phyloP scores from a whole-genome alignment of 2,797 vertebrate species.

The Xenopus petersii region DNA sequence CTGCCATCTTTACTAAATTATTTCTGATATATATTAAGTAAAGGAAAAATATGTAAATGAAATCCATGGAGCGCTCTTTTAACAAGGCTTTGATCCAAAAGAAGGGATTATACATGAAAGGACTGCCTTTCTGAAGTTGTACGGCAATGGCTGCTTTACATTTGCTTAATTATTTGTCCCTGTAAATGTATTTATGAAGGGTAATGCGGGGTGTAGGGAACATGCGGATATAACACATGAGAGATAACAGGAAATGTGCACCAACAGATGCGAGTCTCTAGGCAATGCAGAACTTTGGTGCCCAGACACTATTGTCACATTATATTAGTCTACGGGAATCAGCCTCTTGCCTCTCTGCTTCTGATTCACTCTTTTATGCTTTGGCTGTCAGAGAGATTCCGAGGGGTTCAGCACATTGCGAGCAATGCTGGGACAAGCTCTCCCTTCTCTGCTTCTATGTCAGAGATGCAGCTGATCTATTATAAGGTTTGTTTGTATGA shows the following conservation, averaged over 20 bases:
- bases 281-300: slow-evolving; percentile 55
- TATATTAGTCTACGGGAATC: slow-evolving; percentile 52
- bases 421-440: not conserved
- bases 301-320: slow-evolving; percentile 59
- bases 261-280: slow-evolving; percentile 62
- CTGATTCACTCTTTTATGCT: slow-evolving; percentile 25
- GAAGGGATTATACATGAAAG: slow-evolving; percentile 16
- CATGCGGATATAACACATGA: no score
- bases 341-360: slow-evolving; percentile 44
- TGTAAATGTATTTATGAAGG: not conserved
- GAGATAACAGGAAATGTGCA: slow-evolving; percentile 45
- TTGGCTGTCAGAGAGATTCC: slow-evolving; percentile 25
- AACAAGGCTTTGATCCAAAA: slow-evolving; percentile 16
- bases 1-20: no score
- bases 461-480: slow-evolving; percentile 49
- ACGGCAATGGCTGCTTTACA: not conserved
- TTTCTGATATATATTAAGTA: no score
- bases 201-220: no score
- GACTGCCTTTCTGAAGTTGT: not conserved
- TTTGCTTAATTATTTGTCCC: not conserved
- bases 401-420: slow-evolving; percentile 16
- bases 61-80: not conserved
- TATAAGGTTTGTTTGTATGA: slow-evolving; percentile 39
- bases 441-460: slow-evolving; percentile 12
- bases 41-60: no score